Percentiles rank a stretch among this genome's conserved stretches.
Evolutionary conservation across 2,888 invertebrate species (phyloP).

Genomic region (Parnassius orleans): DNA sequence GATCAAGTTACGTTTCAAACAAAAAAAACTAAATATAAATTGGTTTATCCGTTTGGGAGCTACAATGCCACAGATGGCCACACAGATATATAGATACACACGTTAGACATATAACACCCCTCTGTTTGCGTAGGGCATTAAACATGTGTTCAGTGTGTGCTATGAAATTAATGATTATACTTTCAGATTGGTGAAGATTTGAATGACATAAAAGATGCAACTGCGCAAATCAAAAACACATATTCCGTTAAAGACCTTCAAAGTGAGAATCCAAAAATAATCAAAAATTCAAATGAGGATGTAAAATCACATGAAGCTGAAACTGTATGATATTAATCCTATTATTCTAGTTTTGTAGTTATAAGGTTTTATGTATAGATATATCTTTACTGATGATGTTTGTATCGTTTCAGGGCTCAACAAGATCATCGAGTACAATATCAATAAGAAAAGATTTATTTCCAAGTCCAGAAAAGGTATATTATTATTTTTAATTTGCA

Average conservation of each 20-base stretch:
- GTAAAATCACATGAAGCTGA: background rate
- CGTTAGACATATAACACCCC: too few species aligned
- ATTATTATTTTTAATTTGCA: background rate
- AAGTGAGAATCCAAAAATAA: background rate
- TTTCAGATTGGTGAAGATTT: constrained; percentile 11
- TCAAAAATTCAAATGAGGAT: constrained; percentile 4
- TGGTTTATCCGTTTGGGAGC: too few species aligned
- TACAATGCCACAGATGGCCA: too few species aligned
- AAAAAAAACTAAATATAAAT: too few species aligned
- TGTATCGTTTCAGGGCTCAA: constrained; percentile 27
- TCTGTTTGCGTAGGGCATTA: too few species aligned
- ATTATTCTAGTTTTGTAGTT: background rate
- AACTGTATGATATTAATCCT: constrained; percentile 1
- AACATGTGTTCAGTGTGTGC: too few species aligned
- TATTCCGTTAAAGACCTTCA: background rate
- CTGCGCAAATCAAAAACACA: background rate
- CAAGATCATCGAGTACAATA: constrained; percentile 26
- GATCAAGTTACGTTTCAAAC: too few species aligned
- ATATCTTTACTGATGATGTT: background rate
- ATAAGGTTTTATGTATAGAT: background rate
- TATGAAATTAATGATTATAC: background rate
- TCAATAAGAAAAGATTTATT: constrained; percentile 48
- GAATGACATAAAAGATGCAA: background rate
- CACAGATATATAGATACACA: too few species aligned
- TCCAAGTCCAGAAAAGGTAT: constrained; percentile 24